Percentiles rank a stretch among this genome's conserved stretches.
Conservation (phyloP, 2,113 vertebrate genomes). For the Capra hircus region DNA sequence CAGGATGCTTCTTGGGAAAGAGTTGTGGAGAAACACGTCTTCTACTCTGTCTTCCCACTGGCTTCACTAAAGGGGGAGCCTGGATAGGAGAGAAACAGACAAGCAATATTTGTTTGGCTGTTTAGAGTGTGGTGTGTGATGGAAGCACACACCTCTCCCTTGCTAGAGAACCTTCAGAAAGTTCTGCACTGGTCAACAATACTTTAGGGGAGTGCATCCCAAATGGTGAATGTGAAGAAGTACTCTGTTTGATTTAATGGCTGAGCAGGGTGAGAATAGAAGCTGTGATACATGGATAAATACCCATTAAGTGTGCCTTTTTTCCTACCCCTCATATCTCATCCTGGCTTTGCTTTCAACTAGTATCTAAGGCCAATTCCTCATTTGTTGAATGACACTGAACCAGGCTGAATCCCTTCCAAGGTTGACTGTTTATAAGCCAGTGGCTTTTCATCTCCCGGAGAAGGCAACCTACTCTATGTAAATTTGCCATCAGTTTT, state of each 20-base stretch:
- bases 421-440: background rate
- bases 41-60: background rate
- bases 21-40: background rate
- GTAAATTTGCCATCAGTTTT: conserved; percentile 3
- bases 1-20: background rate
- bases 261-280: background rate
- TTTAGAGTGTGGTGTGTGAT: background rate
- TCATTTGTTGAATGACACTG: background rate
- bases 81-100: background rate
- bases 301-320: background rate
- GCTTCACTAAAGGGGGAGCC: background rate
- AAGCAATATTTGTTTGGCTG: background rate
- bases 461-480: background rate
- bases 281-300: background rate
- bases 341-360: background rate
- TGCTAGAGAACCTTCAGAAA: background rate
- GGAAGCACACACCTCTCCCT: background rate
- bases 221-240: background rate
- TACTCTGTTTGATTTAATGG: background rate
- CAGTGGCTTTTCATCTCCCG: conserved; percentile 2
- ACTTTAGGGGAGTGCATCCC: background rate
- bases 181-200: too few species aligned
- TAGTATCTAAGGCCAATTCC: background rate
- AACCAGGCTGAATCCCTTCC: background rate
- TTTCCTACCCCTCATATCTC: background rate